These are phyloP conservation scores for Lucinisca nassula DNA, from an alignment of 2,888 invertebrate species.

Conservation along the genomic window DNA sequence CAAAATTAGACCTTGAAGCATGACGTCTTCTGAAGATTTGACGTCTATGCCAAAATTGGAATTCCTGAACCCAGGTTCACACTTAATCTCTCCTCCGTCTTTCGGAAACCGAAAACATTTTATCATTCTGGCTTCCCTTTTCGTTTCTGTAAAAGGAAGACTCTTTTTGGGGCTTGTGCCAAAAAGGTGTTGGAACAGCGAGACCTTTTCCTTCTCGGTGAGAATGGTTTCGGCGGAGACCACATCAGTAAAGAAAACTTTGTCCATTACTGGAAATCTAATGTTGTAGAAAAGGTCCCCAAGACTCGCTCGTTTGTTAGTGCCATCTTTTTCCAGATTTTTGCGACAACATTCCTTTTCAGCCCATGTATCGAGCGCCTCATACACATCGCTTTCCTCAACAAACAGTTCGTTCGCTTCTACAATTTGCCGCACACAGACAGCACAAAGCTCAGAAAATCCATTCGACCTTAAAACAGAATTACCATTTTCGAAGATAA, in stretches of 20 bases:
- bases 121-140: slow-evolving; percentile 64
- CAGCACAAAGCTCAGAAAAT: slow-evolving; percentile 91
- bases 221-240: slow-evolving; percentile 90
- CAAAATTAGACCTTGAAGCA: slow-evolving; percentile 64
- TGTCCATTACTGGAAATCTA: slow-evolving; percentile 76
- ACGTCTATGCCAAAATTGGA: slow-evolving; percentile 70
- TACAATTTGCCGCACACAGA: slow-evolving; percentile 91
- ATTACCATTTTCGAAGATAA: slow-evolving; percentile 57
- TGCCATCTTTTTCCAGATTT: slow-evolving; percentile 59
- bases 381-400: slow-evolving; percentile 83
- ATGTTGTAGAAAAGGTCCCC: slow-evolving; percentile 72
- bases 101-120: slow-evolving; percentile 64
- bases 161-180: slow-evolving; percentile 58
- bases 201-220: slow-evolving; percentile 56
- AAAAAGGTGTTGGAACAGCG: slow-evolving; percentile 66
- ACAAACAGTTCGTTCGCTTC: slow-evolving; percentile 92
- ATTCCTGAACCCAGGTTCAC: slow-evolving; percentile 69
- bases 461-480: slow-evolving; percentile 87
- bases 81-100: slow-evolving; percentile 52
- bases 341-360: slow-evolving; percentile 69
- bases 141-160: slow-evolving; percentile 53
- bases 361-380: slow-evolving; percentile 73
- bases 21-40: slow-evolving; percentile 63
- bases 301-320: slow-evolving; percentile 67
- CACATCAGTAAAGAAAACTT: slow-evolving; percentile 90